Evolutionary conservation across 1,140 invertebrate genomes (phyloP).

Genomic region (Bombus turneri): DNA sequence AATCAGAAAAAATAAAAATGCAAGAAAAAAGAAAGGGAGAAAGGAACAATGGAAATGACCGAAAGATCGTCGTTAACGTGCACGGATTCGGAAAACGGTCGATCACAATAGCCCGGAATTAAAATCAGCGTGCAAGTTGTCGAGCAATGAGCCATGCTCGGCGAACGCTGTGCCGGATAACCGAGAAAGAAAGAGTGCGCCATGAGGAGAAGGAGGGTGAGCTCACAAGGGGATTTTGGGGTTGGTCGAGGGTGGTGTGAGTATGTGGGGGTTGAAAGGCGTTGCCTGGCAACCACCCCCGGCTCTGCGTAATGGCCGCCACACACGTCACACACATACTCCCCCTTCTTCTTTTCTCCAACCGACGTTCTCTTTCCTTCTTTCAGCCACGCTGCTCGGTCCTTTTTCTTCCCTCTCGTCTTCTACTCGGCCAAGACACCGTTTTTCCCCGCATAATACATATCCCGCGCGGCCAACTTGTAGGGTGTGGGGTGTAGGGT

Average conservation of each 20-base stretch:
- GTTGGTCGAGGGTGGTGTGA: conserved; percentile 80
- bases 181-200: conserved; percentile 64
- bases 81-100: neutral
- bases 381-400: conserved; percentile 21
- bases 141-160: conserved; percentile 74
- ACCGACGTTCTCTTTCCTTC: conserved; percentile 51
- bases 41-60: neutral
- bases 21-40: neutral
- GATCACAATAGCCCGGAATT: conserved; percentile 41
- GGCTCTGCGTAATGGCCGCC: conserved; percentile 80
- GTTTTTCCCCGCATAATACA: conserved; percentile 69
- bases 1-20: neutral
- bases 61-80: neutral
- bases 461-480: conserved; percentile 61
- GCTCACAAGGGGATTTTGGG: conserved; percentile 68
- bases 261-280: conserved; percentile 81
- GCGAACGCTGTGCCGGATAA: conserved; percentile 71
- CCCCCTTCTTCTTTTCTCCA: conserved; percentile 54
- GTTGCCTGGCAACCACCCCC: conserved; percentile 81
- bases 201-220: conserved; percentile 49
- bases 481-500: conserved; percentile 12
- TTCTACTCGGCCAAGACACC: conserved; percentile 41
- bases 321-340: conserved; percentile 80
- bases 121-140: conserved; percentile 65
- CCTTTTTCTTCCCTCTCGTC: conserved; percentile 12